Conservation (phyloP, 2,888 invertebrate genomes). For the Odontocolon sp. region DNA sequence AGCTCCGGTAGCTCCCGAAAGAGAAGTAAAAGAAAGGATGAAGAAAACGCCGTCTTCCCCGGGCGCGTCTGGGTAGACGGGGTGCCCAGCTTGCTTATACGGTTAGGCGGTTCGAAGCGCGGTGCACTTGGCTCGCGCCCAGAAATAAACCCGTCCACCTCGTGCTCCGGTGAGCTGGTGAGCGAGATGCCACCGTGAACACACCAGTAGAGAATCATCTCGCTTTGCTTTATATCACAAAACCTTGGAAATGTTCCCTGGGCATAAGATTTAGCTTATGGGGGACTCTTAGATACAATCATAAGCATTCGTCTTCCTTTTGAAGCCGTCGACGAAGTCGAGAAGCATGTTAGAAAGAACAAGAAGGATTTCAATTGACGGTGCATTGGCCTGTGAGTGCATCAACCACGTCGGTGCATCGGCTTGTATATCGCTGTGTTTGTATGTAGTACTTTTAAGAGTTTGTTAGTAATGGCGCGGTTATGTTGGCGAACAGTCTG, state of each 20-base stretch:
- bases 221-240: neutral
- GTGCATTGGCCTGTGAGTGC: constrained; percentile 66
- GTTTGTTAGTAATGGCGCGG: constrained; percentile 62
- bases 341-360: neutral
- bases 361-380: constrained; percentile 3
- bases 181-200: neutral
- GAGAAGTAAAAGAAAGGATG: constrained; percentile 14
- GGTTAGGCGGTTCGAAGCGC: constrained; percentile 15
- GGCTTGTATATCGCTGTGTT: constrained; percentile 66
- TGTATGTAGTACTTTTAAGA: constrained; percentile 1
- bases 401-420: constrained; percentile 64
- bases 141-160: constrained; percentile 34
- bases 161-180: constrained; percentile 17
- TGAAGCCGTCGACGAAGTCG: neutral
- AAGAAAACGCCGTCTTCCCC: no score
- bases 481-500: constrained; percentile 36
- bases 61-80: constrained; percentile 8
- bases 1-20: neutral
- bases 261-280: neutral
- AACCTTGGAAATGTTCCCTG: neutral
- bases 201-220: neutral
- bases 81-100: constrained; percentile 23
- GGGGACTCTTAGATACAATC: neutral
- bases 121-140: constrained; percentile 26
- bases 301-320: neutral